Conservation (phyloP, 1,140 invertebrate species). For the Zaprionus lachaisei region DNA sequence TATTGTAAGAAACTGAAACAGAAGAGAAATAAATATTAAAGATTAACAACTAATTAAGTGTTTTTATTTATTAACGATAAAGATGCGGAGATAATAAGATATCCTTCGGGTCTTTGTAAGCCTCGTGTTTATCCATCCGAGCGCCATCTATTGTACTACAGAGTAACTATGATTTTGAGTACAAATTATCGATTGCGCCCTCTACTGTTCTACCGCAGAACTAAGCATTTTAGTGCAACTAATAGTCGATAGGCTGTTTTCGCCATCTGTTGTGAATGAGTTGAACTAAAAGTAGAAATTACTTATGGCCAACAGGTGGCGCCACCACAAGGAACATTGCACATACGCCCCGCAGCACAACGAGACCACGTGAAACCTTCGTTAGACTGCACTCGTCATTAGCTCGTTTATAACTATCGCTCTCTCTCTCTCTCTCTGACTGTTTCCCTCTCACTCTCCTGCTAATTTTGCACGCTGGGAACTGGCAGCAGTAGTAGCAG, state of each 20-base stretch:
- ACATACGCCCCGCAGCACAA: constrained; percentile 18
- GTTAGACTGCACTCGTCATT: constrained; percentile 3
- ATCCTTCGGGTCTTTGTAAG: too few species aligned
- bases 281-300: neutral
- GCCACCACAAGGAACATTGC: constrained; percentile 13
- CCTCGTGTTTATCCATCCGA: too few species aligned
- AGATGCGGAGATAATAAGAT: too few species aligned
- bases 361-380: neutral
- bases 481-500: neutral
- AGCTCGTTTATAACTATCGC: neutral
- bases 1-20: constrained; percentile 49
- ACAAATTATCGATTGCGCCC: too few species aligned
- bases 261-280: neutral
- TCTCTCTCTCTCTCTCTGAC: neutral
- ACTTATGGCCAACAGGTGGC: neutral
- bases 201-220: too few species aligned
- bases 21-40: constrained; percentile 50
- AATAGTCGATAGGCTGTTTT: neutral
- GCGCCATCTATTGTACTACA: neutral
- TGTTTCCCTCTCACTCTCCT: neutral
- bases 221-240: neutral
- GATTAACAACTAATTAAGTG: constrained; percentile 20
- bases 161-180: neutral
- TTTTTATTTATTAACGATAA: neutral
- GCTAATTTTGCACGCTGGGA: constrained; percentile 40